Conservation (phyloP, 2,888 invertebrate species). For the Drosophila aldrichi region DNA sequence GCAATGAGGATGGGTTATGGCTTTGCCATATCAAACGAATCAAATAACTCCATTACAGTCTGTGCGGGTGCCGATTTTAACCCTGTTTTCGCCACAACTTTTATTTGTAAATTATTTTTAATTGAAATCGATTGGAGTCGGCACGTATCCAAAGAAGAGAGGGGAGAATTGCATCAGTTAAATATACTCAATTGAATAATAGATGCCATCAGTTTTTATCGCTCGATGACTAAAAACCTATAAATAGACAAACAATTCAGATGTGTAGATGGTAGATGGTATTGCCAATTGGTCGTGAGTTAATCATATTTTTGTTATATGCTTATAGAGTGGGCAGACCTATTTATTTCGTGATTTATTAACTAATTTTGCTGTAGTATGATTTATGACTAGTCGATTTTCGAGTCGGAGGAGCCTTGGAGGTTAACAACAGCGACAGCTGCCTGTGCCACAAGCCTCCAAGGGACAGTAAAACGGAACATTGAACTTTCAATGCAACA, state of each 20-base stretch:
- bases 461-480: slow-evolving; percentile 54
- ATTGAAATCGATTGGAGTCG: slow-evolving; percentile 82
- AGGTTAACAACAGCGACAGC: slow-evolving; percentile 42
- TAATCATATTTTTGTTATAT: neutral
- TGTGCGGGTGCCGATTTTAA: slow-evolving; percentile 28
- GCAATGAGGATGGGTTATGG: slow-evolving; percentile 30
- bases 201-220: neutral
- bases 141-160: slow-evolving; percentile 28
- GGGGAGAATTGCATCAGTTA: slow-evolving; percentile 59
- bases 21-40: slow-evolving; percentile 53
- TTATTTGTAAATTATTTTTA: slow-evolving; percentile 68
- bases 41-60: slow-evolving; percentile 42
- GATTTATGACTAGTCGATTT: slow-evolving; percentile 56
- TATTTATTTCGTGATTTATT: slow-evolving; percentile 64
- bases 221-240: neutral
- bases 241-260: neutral
- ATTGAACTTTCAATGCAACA: slow-evolving; percentile 56
- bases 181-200: slow-evolving; percentile 54
- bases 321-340: neutral
- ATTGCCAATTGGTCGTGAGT: neutral
- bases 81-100: slow-evolving; percentile 42
- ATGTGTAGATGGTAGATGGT: neutral
- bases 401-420: slow-evolving; percentile 14
- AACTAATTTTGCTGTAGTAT: slow-evolving; percentile 68
- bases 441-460: slow-evolving; percentile 24